These are phyloP conservation scores for Ophiodon elongatus DNA, from an alignment of 2,113 vertebrate genomes.

Conservation along the genomic window DNA sequence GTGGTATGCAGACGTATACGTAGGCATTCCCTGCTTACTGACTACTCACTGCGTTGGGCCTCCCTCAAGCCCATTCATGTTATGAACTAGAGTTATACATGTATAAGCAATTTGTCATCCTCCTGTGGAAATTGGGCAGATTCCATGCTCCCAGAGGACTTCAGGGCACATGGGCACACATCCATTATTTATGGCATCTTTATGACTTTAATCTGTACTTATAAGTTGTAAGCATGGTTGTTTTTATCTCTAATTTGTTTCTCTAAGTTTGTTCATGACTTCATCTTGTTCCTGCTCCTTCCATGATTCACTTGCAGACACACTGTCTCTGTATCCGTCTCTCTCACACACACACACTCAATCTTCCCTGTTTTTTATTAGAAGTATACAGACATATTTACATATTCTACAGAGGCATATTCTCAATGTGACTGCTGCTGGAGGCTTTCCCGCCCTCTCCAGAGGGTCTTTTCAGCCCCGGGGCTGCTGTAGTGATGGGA, in stretches of 20 bases:
- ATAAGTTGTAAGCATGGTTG: constrained; percentile 44
- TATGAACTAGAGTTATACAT: constrained; percentile 46
- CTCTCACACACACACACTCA: background rate
- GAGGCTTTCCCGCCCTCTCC: constrained; percentile 78
- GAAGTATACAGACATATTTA: constrained; percentile 69
- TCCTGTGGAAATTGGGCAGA: constrained; percentile 31
- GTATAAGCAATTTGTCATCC: constrained; percentile 58
- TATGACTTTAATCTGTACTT: constrained; percentile 46
- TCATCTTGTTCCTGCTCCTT: constrained; percentile 13
- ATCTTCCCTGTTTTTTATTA: constrained; percentile 43
- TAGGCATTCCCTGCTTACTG: constrained; percentile 22
- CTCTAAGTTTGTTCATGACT: constrained; percentile 25
- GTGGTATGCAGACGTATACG: constrained; percentile 15
- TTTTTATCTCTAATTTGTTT: constrained; percentile 45
- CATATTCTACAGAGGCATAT: constrained; percentile 72
- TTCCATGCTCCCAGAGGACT: constrained; percentile 37
- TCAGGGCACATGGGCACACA: constrained; percentile 20
- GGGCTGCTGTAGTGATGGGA: constrained; percentile 77
- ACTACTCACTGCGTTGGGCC: constrained; percentile 6
- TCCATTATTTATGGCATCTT: constrained; percentile 53
- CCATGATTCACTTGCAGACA: constrained; percentile 23
- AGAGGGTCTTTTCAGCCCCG: constrained; percentile 78
- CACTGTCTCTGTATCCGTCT: background rate
- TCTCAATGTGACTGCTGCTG: constrained; percentile 76
- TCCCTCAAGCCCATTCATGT: constrained; percentile 56